These are phyloP conservation scores for Notolepis coatsorum DNA, from an alignment of 2,797 vertebrate genomes.

Conservation along the genomic window DNA sequence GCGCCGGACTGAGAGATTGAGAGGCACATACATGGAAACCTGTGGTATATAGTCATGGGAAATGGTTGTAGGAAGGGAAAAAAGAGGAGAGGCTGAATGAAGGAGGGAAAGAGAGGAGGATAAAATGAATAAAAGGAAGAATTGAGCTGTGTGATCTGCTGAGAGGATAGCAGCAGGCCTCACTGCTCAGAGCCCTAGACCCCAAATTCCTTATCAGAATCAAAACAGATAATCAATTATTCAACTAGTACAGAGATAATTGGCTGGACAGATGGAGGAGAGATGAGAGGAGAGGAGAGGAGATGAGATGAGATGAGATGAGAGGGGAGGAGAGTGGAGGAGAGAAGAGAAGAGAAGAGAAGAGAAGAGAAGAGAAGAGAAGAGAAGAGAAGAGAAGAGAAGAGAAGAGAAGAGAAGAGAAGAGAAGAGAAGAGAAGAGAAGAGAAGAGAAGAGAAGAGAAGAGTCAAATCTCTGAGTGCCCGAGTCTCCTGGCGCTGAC, in stretches of 20 bases:
- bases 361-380: no score
- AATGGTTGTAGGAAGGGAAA: constrained; percentile 18
- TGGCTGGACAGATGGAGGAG: constrained; percentile 59
- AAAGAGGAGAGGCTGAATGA: neutral
- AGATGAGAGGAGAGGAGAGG: constrained; percentile 61
- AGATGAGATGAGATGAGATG: neutral
- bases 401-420: no score
- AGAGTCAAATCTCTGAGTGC: neutral
- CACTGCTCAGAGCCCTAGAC: constrained; percentile 67
- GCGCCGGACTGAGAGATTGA: constrained; percentile 24
- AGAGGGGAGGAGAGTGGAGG: constrained; percentile 1
- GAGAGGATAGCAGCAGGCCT: constrained; percentile 56
- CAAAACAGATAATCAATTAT: constrained; percentile 83
- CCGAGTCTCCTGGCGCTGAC: no score
- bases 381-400: no score
- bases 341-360: constrained; percentile 2
- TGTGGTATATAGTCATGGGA: constrained; percentile 1
- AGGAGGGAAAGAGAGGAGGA: constrained; percentile 19
- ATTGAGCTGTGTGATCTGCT: constrained; percentile 53
- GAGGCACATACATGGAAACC: constrained; percentile 22
- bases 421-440: neutral
- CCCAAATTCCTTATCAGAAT: constrained; percentile 74
- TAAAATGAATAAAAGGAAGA: constrained; percentile 39
- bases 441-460: neutral
- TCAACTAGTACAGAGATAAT: constrained; percentile 77